Evolutionary conservation across 2,888 invertebrate species (phyloP), one percentile per base, ranked within the genome.

Genomic region (Malthinus seriepunctatus): DNA sequence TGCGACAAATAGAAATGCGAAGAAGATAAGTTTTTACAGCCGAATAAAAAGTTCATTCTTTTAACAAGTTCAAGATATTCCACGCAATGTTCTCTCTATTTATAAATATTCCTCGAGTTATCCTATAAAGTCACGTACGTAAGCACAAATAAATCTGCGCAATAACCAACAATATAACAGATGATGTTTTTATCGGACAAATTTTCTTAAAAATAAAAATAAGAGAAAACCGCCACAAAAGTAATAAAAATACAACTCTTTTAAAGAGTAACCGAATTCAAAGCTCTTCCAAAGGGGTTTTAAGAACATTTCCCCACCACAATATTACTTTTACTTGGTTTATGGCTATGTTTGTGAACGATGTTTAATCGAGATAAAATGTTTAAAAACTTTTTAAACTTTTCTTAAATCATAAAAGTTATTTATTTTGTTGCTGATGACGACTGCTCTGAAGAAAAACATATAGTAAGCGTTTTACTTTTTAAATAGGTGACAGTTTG

Each of bases 91-190:
- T 5, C 23, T 5, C 23, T 23, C 5, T 23, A 23, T 23, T 23
- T 45, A 9, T 38, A 39, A n/a, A 23, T 53, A 32, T 32, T 35
- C 45, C 32, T 49, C 39, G 11, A 42, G 33, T 49, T 51, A 31
- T 44, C 34, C 49, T 39, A 48, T n/a, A 49, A 48, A 55, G 55
- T 55, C 55, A 55, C 55, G 55, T 55, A 38, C 34, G 55, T 49
- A 42, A 55, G 39, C 42, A 33, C 35, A 37, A 49, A 55, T 55
- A 55, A 55, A 55, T 55, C 55, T 49, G 23, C n/a, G n/a, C 37
- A 55, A 55, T 49, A 55, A 32, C 54, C 33, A 11, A 46, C 39
- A 23, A 46, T 32, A 32, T 23, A 47, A 55, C 47, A 15, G 55
- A 31, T 39, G 14, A 14, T 46, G 47, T 54, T 37, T 54, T 46